Evolutionary conservation across 1,140 invertebrate genomes (phyloP), one percentile per base, ranked within the genome.

Genomic region (Parasteatoda tepidariorum): DNA sequence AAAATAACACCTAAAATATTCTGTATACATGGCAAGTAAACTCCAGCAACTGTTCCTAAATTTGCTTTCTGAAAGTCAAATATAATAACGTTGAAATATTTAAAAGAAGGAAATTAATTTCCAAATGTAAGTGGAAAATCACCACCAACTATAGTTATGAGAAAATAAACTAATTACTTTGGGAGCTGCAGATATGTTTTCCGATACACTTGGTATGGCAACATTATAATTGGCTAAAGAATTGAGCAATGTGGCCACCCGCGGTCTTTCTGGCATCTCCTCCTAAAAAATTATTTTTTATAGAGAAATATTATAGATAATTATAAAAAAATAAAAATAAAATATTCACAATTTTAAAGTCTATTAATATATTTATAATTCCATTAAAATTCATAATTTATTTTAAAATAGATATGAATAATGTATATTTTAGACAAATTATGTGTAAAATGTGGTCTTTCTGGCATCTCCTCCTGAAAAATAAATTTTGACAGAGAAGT

Each of bases 1-100:
- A 99, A 93, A 87, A 99, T 97, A 41, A 99, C 97, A 85, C 98
- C 98, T 89, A 98, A 98, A 88, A 99, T 99, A 90, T 99, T 99
- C 89, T 99, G 98, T 88, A 99, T 98, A 89, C 97, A 99, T 55
- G 98, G 98, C 59, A 99, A 91, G 90, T 95, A 99, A 33, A 99
- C 98, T 75, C 98, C 98, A 88, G 99, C 95, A 86, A 99, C 92
- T 9, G 97, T 99, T 84, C 98, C 98, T 93, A 99, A 95, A 68
- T 92, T 91, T 9, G 89, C 88, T 88, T 62, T 88, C 88, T 85
- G 86, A 0, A 48, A 75, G 0, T 24, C 67, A 57, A 48, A 48
- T 48, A 48, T 18, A 48, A 0, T 13, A 48, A 13, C 9, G 1
- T 13, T 48, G 38, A 4, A 48, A 13, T 48, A 2, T 48, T 2